Evolutionary conservation across 2,113 vertebrate species (phyloP).

Genomic region (Cebidichthys violaceus): DNA sequence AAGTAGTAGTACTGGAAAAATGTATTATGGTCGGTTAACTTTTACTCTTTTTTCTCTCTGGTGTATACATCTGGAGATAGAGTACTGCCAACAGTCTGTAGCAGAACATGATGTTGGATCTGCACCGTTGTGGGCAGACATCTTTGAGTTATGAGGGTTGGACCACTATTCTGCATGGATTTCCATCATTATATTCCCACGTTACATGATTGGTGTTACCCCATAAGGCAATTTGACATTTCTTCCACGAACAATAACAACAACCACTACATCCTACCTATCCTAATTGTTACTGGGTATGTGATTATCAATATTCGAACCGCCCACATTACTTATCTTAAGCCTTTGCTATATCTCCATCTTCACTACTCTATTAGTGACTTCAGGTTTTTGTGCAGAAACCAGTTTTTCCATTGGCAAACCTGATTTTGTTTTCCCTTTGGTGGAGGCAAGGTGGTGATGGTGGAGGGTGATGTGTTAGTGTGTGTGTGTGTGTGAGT

Average conservation of each 20-base stretch:
- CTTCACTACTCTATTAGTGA: slow-evolving; percentile 21
- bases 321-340: slow-evolving; percentile 6
- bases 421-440: slow-evolving; percentile 49
- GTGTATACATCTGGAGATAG: slow-evolving; percentile 5
- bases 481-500: slow-evolving; percentile 13
- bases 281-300: not conserved
- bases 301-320: not conserved
- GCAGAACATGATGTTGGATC: not conserved
- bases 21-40: not conserved
- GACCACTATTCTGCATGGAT: not conserved
- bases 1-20: not conserved
- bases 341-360: slow-evolving; percentile 6
- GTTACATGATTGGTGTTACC: not conserved
- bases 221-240: not conserved
- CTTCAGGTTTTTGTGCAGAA: slow-evolving; percentile 29
- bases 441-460: slow-evolving; percentile 20
- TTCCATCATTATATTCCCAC: not conserved
- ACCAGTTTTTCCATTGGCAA: slow-evolving; percentile 36
- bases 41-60: not conserved
- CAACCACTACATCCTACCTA: not conserved
- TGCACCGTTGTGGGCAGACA: not conserved
- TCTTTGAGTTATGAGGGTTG: not conserved
- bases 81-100: not conserved
- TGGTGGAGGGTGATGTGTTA: not conserved
- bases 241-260: not conserved